phyloP scores from a whole-genome alignment of 2,888 invertebrate genomes.

The Hydropsyche betteni region DNA sequence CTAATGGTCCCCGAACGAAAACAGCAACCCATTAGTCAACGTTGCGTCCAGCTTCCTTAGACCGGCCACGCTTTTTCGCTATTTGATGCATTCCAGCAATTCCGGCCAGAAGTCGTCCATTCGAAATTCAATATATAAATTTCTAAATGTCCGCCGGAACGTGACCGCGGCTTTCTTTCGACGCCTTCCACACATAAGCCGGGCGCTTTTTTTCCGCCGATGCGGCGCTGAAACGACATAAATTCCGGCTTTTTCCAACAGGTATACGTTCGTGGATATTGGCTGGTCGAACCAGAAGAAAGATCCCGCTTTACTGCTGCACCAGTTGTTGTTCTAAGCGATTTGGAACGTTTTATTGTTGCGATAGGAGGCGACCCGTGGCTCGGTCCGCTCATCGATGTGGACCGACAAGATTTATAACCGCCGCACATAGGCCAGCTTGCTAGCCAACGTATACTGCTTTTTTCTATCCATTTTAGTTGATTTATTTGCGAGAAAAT shows the following conservation, averaged over 20 bases:
- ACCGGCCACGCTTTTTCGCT: background rate
- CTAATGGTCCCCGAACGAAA: too few relatives aligned
- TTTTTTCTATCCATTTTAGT: background rate
- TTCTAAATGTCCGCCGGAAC: too few relatives aligned
- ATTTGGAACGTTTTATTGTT: conserved; percentile 33
- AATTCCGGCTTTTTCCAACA: conserved; percentile 27
- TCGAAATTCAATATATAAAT: too few relatives aligned
- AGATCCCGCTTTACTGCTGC: conserved; percentile 17
- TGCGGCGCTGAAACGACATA: conserved; percentile 5
- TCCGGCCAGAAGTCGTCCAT: background rate
- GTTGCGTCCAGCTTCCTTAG: background rate
- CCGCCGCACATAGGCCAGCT: conserved; percentile 22
- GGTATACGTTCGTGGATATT: conserved; percentile 9
- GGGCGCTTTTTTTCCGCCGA: too few relatives aligned
- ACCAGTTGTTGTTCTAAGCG: conserved; percentile 39
- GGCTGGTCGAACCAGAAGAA: background rate
- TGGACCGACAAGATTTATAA: conserved; percentile 31
- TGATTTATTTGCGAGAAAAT: too few relatives aligned
- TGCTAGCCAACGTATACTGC: background rate
- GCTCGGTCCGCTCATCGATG: conserved; percentile 32
- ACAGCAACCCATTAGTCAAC: background rate
- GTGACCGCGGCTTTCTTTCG: background rate
- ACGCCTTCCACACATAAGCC: background rate
- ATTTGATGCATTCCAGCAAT: conserved; percentile 24
- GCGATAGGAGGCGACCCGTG: conserved; percentile 35